Base-by-base conservation (phyloP, 1,140 invertebrate species). In the Diploscapter pachys region DNA sequence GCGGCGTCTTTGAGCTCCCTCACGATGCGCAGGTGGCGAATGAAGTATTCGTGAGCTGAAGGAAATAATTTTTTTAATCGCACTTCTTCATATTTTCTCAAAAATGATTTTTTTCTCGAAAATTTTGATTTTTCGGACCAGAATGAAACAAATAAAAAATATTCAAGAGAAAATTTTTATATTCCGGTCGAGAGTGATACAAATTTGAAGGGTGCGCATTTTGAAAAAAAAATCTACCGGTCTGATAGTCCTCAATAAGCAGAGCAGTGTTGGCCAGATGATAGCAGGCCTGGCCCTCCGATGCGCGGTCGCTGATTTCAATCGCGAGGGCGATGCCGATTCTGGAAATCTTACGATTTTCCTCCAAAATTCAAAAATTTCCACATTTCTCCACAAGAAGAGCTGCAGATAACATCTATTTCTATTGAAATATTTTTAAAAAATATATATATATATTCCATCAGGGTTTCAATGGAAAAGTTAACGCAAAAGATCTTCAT, bases 21-120 rank as follows among this genome's bases (percentile, higher is more conserved):
- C 2, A 95, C 96, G 76, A 98, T 96, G 54, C 90, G 89, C 56
- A 98, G 89, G 88, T 99, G 96, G 51, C 92, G 89, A 78, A 94
- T 89, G 87, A 98, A 95, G 86, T 94, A 98, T 81, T 96, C 93
- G 75, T 98, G 92, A 3, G 95, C 94, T 95, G 85, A 98, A 98
- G 85, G 95, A 98, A 0, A 95, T 31, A 9, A 48, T 13, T 9
- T 50, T 50, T 64, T 31, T 5, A 31, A 64, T 64, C 6, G 63
- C 63, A 9, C 51, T 64, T 9, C 51, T 64, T 13, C 6, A 6
- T 2, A 31, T 9, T 5, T 5, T 8, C 13, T 64, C 1, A 13
- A n/a, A n/a, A n/a, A n/a, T n/a, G n/a, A n/a, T n/a, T n/a, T n/a
- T 6, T 68, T 55, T 48, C 11, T 54, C 4, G 56, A 59, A 51